Evolutionary conservation across 1,140 invertebrate species (phyloP), one percentile per base, ranked within the genome.

Genomic region (Cylas formicarius): DNA sequence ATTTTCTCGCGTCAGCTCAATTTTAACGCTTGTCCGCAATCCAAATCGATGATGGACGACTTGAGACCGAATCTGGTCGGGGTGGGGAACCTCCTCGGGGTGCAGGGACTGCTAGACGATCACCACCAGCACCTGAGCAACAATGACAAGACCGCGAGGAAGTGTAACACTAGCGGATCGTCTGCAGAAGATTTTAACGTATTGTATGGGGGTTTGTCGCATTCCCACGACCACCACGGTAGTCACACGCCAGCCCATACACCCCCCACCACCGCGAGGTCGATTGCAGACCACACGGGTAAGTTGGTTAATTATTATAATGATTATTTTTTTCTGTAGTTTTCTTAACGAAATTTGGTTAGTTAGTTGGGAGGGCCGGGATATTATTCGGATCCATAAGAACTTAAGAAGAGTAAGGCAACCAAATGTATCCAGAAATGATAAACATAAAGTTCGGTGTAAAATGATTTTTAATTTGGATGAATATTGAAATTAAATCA

Each of bases 1-100:
- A 87, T 88, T 58, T 89, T 89, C 65, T 87, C 84, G 68, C 72
- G 85, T 24, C 86, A 89, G 67, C 71, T 89, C 35, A 89, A 89
- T 66, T 89, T 88, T 62, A 75, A 80, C 50, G 72, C 72, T 40
- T 82, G 82, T 57, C 76, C 78, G 0, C 82, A 84, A 53, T 53
- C 66, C 20, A 77, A 79, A 50, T 81, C 82, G 48, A 76, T 84
- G 60, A 87, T 88, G 84, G 85, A 89, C 58, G 85, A 89, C 55
- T 67, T 89, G 35, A 71, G 85, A 65, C 85, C 85, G 10, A 87
- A 87, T 62, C 66, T 89, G 13, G 78, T 81, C 2, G 79, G 79
- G 2, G 78, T 81, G 5, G 79, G 79, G 2, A 84, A 85, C 1
- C 63, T 87, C 14, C 66, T 88, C n/a, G 45, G 83, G 0, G 76